Conservation (phyloP, 2,797 vertebrate species). For the Chelon labrosus region DNA sequence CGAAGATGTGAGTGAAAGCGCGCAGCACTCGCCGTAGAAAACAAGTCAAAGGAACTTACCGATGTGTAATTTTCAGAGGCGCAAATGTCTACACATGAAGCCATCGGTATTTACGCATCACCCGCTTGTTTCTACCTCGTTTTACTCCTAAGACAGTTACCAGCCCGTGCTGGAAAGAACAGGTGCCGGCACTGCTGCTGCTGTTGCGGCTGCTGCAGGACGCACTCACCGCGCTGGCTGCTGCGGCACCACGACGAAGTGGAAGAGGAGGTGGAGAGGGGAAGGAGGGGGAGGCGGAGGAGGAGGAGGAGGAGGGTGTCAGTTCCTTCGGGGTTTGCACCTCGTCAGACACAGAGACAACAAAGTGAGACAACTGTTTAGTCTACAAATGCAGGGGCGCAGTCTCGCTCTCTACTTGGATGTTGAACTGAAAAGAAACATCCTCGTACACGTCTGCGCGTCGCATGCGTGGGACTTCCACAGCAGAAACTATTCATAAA, state of each 20-base stretch:
- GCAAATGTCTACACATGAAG: slow-evolving; percentile 52
- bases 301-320: slow-evolving; percentile 43
- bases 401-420: background rate
- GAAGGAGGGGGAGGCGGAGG: slow-evolving; percentile 38
- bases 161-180: slow-evolving; percentile 43
- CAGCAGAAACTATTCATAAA: slow-evolving; percentile 43
- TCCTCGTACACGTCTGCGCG: background rate
- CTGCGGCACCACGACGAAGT: slow-evolving; percentile 63
- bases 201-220: slow-evolving; percentile 69
- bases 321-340: slow-evolving; percentile 63
- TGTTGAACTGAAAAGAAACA: background rate
- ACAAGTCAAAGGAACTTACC: slow-evolving; percentile 76
- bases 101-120: slow-evolving; percentile 51
- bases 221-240: slow-evolving; percentile 62
- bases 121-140: slow-evolving; percentile 2
- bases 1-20: slow-evolving; percentile 37
- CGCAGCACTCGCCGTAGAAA: slow-evolving; percentile 37
- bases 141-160: slow-evolving; percentile 21
- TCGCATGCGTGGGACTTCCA: slow-evolving; percentile 26
- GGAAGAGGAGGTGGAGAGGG: slow-evolving; percentile 38
- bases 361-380: slow-evolving; percentile 61
- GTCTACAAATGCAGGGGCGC: slow-evolving; percentile 34
- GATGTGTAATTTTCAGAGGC: slow-evolving; percentile 60
- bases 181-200: slow-evolving; percentile 50
- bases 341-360: slow-evolving; percentile 58